Base-by-base conservation (phyloP, 2,888 invertebrate species). In the Steinernema carpocapsae region DNA sequence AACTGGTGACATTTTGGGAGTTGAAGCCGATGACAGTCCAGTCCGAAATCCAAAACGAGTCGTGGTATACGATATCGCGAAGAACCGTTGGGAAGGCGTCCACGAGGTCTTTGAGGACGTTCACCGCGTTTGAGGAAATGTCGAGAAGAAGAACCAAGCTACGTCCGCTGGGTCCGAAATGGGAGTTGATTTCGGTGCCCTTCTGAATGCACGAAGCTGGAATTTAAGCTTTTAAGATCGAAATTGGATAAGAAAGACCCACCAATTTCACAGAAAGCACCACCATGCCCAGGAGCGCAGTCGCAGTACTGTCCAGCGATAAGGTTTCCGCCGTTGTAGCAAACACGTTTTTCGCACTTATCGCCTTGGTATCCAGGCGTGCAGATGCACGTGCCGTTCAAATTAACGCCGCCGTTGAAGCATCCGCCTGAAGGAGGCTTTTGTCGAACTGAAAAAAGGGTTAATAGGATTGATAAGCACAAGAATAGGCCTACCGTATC, bases 141-240 rank as follows among this genome's bases (percentile, higher is more conserved):
- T 76, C 72, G 48, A 76, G 75, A 3, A 75, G 42, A 59, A 75
- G 26, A 29, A 76, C 14, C 29, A 70, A 24, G 72, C 43, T 32
- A n/a, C 71, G 74, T 2, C 7, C 19, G 14, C 19, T 24, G 51
- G 26, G 29, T 32, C 45, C 46, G 37, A 77, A 77, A 17, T 46
- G 24, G 10, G 19, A 26, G 79, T 85, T 85, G 14, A 72, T 92
- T 91, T 80, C 89, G 88, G 79, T 76, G 46, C 80, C 80, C 7
- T 76, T 72, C 42, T 76, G 75, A 26, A 75, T 74, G 76, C 84
- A 84, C 70, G 76, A 74, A 32, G 79, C 81, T 78, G 74, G 42
- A 77, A 45, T 45, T 3, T 19, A 42, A 75, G 42, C 46, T 19
- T 46, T 29, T 6, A 19, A 46, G 3, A 24, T 14, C 19, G 22